Evolutionary conservation across 2,888 invertebrate species (phyloP).

Genomic region (Tetragnatha montana): DNA sequence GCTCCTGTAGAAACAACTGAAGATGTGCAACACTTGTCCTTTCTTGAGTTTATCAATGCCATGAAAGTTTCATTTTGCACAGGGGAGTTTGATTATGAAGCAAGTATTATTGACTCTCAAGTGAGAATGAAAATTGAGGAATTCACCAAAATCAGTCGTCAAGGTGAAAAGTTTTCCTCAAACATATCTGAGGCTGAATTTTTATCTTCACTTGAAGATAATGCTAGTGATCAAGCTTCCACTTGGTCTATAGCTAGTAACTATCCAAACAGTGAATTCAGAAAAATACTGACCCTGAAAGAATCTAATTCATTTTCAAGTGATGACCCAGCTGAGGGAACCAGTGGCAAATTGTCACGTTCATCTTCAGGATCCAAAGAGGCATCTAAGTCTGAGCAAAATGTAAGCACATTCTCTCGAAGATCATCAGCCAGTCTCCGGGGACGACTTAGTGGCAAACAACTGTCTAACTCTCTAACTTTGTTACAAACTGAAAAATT

Average conservation of each 20-base stretch:
- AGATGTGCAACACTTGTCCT: conserved; percentile 24
- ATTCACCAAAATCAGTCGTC: conserved; percentile 43
- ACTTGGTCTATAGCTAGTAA: conserved; percentile 57
- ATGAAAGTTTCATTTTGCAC: conserved; percentile 51
- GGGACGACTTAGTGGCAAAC: conserved; percentile 57
- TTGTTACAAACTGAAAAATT: conserved; percentile 54
- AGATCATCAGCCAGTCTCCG: conserved; percentile 44
- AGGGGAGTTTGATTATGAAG: conserved; percentile 59
- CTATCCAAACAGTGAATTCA: conserved; percentile 56
- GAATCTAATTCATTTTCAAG: conserved; percentile 68
- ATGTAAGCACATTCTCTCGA: conserved; percentile 31
- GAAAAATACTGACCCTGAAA: conserved; percentile 52
- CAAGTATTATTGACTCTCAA: conserved; percentile 43
- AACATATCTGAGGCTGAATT: conserved; percentile 55
- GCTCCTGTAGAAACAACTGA: conserved; percentile 19
- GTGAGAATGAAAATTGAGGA: conserved; percentile 42
- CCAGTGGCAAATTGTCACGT: conserved; percentile 47
- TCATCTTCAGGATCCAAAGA: conserved; percentile 68
- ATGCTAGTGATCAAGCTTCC: conserved; percentile 37
- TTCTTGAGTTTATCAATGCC: conserved; percentile 52
- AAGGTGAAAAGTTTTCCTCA: conserved; percentile 24
- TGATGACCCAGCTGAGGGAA: conserved; percentile 56
- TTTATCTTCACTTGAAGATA: conserved; percentile 46
- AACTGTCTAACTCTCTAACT: conserved; percentile 61
- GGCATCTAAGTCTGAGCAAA: conserved; percentile 57